Evolutionary conservation across 2,888 invertebrate genomes (phyloP).

Genomic region (Eulithis prunata): DNA sequence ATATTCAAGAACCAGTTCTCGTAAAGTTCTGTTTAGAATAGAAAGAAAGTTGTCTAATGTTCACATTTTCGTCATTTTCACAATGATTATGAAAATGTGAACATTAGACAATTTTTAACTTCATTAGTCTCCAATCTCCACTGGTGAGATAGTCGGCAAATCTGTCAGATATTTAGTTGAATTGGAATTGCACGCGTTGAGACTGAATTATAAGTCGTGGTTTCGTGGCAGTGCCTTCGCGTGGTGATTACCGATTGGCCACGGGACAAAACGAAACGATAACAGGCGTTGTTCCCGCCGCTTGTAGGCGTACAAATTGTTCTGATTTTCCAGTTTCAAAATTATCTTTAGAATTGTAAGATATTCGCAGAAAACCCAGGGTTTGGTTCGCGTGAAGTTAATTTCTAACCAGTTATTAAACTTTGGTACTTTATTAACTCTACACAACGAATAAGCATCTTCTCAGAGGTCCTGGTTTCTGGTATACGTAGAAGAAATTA

Average conservation of each 20-base stretch:
- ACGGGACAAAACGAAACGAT: constrained; percentile 48
- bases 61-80: too few species aligned
- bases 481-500: neutral
- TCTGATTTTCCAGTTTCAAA: constrained; percentile 37
- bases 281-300: constrained; percentile 42
- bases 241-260: constrained; percentile 62
- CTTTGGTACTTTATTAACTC: neutral
- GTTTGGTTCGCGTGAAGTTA: neutral
- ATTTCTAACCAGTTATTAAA: neutral
- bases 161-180: constrained; percentile 20
- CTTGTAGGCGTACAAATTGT: constrained; percentile 47
- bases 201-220: constrained; percentile 23
- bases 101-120: neutral
- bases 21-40: neutral
- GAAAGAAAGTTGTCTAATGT: neutral
- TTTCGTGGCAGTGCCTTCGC: constrained; percentile 27
- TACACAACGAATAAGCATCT: neutral
- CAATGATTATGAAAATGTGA: neutral
- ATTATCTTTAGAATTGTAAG: constrained; percentile 11
- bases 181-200: constrained; percentile 14
- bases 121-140: neutral
- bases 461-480: neutral
- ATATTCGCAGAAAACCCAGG: neutral
- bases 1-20: too few species aligned
- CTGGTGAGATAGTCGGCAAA: constrained; percentile 13